Percentiles rank a stretch among this genome's conserved stretches.
Conservation (phyloP, 2,888 invertebrate genomes). For the Caenorhabditis panamensis region DNA sequence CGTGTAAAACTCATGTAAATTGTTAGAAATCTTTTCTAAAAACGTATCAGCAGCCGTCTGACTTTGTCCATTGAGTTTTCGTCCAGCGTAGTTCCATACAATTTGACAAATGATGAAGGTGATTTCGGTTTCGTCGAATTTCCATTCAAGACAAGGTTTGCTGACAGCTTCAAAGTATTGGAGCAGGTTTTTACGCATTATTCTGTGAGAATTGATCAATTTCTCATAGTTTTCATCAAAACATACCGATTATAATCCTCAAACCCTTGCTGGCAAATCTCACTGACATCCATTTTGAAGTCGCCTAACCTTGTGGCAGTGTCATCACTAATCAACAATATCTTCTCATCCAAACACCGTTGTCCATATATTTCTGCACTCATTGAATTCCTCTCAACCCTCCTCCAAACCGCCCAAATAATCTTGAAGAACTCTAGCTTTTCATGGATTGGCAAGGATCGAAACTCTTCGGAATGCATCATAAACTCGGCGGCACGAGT, state of each 20-base stretch:
- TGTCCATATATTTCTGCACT: conserved; percentile 30
- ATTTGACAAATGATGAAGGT: conserved; percentile 34
- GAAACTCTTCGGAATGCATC: conserved; percentile 43
- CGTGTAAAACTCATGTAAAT: conserved; percentile 45
- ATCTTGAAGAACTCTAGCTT: conserved; percentile 50
- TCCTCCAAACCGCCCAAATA: conserved; percentile 57
- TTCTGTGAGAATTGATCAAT: background rate
- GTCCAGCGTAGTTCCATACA: conserved; percentile 37
- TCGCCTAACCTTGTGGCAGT: conserved; percentile 9
- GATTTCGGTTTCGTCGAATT: conserved; percentile 25
- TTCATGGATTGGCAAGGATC: conserved; percentile 33
- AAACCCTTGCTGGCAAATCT: conserved; percentile 9
- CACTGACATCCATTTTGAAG: conserved; percentile 24
- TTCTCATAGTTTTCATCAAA: background rate
- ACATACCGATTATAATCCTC: conserved; percentile 9
- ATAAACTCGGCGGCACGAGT: conserved; percentile 28
- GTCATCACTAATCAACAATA: conserved; percentile 32
- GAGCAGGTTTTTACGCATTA: conserved; percentile 11
- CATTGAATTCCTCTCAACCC: conserved; percentile 42
- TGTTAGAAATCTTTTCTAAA: conserved; percentile 34
- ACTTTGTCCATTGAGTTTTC: conserved; percentile 40
- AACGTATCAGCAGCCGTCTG: conserved; percentile 30
- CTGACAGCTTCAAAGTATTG: conserved; percentile 30
- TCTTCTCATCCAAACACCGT: conserved; percentile 33
- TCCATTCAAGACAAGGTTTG: conserved; percentile 20